Evolutionary conservation across 2,888 invertebrate genomes (phyloP), one percentile per base, ranked within the genome.

Genomic region (Metacarcinus magister): DNA sequence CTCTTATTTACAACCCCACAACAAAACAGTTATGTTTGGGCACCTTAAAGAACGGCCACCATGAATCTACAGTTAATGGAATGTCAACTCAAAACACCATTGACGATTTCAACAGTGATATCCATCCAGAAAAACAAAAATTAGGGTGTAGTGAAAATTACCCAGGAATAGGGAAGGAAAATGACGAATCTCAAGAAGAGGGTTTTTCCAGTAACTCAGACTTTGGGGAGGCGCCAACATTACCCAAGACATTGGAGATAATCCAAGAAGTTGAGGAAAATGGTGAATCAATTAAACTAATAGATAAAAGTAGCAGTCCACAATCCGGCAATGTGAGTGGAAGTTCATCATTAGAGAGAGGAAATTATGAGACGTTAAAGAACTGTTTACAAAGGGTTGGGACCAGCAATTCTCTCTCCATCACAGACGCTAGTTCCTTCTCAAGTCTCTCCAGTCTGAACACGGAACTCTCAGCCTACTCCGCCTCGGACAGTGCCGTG

Each of bases 191-290:
- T 96, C 96, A 93, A 19, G 94, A 60, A n/a, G 96, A 96, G 89
- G 39, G 28, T 28, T 75, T 95, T 28, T 39, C 87, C 10, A 95
- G 32, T 16, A 54, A 67, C n/a, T 92, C 87, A 19, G 96, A 96
- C 19, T 32, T 75, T 10, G 82, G 82, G 28, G 96, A 96, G n/a
- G 44, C 60, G 28, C n/a, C 75, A 3, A 48, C 92, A 23, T 46
- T 94, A 60, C 94, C 89, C 10, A 96, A 96, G 89, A 39, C 94
- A 7, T 46, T 96, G 60, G 96, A 96, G 54, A 96, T 95, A 28
- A 96, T 96, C 32, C 96, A 96, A 94, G 96, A 96, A 28, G 96
- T 93, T 10, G 96, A 96, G 54, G 96, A 96, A 44, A 96, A 75
- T 92, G 95, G 94, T 7, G 96, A 96, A 93, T 95, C 60, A 32